These are phyloP conservation scores for Lochmaea capreae DNA, from an alignment of 2,888 invertebrate species.

Conservation along the genomic window DNA sequence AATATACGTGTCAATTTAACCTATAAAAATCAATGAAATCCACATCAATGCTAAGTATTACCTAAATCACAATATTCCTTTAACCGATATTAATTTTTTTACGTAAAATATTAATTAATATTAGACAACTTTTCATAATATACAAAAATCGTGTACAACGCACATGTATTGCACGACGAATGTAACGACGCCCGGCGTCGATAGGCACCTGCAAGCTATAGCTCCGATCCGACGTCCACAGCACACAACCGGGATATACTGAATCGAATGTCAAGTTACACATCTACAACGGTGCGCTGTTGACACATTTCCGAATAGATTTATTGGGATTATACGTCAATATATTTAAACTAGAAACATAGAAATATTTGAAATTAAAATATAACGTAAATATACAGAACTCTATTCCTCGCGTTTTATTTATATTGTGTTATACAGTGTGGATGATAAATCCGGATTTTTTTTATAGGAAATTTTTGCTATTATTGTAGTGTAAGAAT, in stretches of 20 bases:
- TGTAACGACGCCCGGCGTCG: slow-evolving; percentile 47
- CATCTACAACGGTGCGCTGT: slow-evolving; percentile 64
- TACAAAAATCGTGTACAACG: slow-evolving; percentile 6
- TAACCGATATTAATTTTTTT: background rate
- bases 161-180: slow-evolving; percentile 27
- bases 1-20: no score
- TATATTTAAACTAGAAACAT: background rate
- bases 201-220: slow-evolving; percentile 67
- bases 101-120: background rate
- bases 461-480: no score
- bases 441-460: no score
- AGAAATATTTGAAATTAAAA: background rate
- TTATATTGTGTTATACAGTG: no score
- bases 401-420: no score
- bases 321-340: background rate
- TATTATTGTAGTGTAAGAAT: no score
- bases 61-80: background rate
- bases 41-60: background rate
- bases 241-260: slow-evolving; percentile 55
- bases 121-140: background rate
- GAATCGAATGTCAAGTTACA: slow-evolving; percentile 71
- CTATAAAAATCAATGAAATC: background rate
- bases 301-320: slow-evolving; percentile 26
- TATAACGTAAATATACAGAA: no score
- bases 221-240: slow-evolving; percentile 61